phyloP scores from a whole-genome alignment of 2,113 vertebrate species.

The Labeo rohita region DNA sequence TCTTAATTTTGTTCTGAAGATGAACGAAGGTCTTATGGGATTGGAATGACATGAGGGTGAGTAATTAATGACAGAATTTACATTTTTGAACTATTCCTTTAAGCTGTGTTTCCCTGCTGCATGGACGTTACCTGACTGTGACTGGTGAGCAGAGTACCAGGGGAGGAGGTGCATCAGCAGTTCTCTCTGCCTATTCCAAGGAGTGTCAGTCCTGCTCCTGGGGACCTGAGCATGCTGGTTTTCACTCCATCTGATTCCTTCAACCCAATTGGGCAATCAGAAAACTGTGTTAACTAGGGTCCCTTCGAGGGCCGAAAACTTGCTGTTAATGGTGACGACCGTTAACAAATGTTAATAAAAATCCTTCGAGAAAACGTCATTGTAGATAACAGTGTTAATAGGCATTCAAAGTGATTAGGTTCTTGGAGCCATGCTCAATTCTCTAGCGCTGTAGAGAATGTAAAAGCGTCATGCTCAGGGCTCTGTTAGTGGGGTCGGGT shows the following conservation, averaged over 20 bases:
- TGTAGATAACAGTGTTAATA: slow-evolving; percentile 5
- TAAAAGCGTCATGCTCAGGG: slow-evolving; percentile 55
- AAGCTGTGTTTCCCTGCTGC: slow-evolving; percentile 10
- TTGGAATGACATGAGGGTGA: too few species aligned
- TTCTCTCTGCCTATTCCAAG: slow-evolving; percentile 82
- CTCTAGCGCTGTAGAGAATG: slow-evolving; percentile 46
- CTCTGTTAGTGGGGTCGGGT: slow-evolving; percentile 49
- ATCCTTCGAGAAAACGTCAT: background rate
- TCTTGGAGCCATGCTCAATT: slow-evolving; percentile 50
- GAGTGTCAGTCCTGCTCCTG: slow-evolving; percentile 73
- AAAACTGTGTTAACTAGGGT: slow-evolving; percentile 59
- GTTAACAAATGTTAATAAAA: slow-evolving; percentile 31
- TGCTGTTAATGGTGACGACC: slow-evolving; percentile 22
- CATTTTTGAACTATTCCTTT: too few species aligned
- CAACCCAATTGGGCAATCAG: slow-evolving; percentile 57
- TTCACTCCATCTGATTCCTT: slow-evolving; percentile 83
- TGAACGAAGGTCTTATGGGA: too few species aligned
- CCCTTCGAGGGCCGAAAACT: slow-evolving; percentile 4
- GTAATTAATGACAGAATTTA: too few species aligned
- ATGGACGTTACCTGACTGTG: slow-evolving; percentile 76
- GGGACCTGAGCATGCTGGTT: slow-evolving; percentile 80
- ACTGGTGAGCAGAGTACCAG: slow-evolving; percentile 78
- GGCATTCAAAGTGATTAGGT: slow-evolving; percentile 33
- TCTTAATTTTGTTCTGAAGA: too few species aligned
- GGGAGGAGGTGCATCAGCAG: slow-evolving; percentile 81